A percentile compares a stretch with the other conserved stretches of the same genome.
Evolutionary conservation across 2,113 vertebrate species (phyloP).

Genomic region (Nasalis larvatus): DNA sequence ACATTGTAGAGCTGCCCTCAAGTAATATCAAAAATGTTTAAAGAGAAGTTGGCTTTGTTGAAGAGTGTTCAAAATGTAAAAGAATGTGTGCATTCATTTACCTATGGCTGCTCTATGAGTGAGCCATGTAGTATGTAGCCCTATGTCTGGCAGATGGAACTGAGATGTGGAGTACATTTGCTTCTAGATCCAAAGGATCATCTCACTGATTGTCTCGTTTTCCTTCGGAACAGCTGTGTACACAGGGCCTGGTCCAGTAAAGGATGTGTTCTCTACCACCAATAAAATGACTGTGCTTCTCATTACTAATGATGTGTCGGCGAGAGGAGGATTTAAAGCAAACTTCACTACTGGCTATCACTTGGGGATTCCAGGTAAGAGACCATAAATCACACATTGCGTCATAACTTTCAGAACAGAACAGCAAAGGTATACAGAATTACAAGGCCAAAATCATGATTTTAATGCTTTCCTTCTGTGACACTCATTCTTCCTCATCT

Average conservation of each 20-base stretch:
- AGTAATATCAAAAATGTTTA: background rate
- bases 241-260: conserved; percentile 85
- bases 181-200: background rate
- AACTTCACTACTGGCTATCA: conserved; percentile 92
- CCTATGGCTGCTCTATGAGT: background rate
- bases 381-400: too few relatives aligned
- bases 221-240: conserved; percentile 86
- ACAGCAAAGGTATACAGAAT: background rate
- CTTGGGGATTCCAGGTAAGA: conserved; percentile 86
- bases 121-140: background rate
- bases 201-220: conserved; percentile 14
- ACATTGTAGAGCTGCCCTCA: background rate
- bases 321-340: conserved; percentile 89
- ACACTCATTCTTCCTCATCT: background rate
- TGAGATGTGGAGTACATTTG: background rate
- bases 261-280: conserved; percentile 91
- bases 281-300: conserved; percentile 91
- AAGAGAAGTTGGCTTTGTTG: background rate
- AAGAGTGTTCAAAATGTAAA: background rate
- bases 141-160: background rate
- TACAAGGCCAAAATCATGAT: background rate
- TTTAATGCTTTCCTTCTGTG: background rate
- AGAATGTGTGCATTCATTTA: background rate
- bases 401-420: background rate
- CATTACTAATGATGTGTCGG: conserved; percentile 52